Conservation (phyloP, 2,113 vertebrate species). For the pig (Sus scrofa) region T2T-Sscrofa CM000812.6:200153501-200154000, state of each 20-base stretch:
- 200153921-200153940: slow-evolving; percentile 15
- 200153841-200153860: not conserved
- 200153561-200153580: no score
- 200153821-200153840: not conserved
- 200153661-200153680: not conserved
- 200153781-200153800: not conserved
- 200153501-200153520: no score
- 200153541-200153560: no score
- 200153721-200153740: slow-evolving; percentile 50
- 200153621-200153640: not conserved
- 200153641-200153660: not conserved
- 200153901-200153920: not conserved
- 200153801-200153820: not conserved
- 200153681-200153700: not conserved
- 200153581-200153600: no score
- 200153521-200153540: no score
- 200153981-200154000: not conserved
- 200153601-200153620: not conserved
- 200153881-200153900: slow-evolving; percentile 39
- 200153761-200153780: slow-evolving; percentile 7
- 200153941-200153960: slow-evolving; percentile 33
- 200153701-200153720: not conserved
- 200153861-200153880: not conserved
- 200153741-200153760: slow-evolving; percentile 18
- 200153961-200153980: not conserved